Evolutionary conservation across 2,113 vertebrate genomes (phyloP).

Genomic region (Malurus melanocephalus): DNA sequence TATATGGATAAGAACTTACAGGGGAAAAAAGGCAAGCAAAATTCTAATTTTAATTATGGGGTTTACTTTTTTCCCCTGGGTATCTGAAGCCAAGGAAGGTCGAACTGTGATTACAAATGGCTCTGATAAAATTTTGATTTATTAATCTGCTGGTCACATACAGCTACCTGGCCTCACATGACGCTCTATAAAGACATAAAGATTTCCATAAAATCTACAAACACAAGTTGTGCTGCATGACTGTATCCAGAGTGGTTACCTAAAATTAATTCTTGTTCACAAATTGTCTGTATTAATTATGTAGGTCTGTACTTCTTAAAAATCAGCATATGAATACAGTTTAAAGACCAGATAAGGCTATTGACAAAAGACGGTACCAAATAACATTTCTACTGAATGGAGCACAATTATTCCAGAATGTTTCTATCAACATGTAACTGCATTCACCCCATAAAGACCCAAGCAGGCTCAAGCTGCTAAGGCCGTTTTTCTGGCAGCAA

Average conservation of each 20-base stretch:
- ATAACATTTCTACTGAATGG: not conserved
- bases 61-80: not conserved
- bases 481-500: not conserved
- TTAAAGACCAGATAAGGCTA: not conserved
- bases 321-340: not conserved
- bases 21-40: not conserved
- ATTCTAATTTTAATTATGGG: not conserved
- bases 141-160: not conserved
- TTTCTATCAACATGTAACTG: not conserved
- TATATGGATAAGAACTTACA: not conserved
- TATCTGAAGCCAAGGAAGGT: not conserved
- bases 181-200: not conserved
- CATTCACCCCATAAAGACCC: not conserved
- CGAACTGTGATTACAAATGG: not conserved
- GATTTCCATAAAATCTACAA: not conserved
- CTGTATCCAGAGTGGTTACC: not conserved
- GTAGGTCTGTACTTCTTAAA: accelerated
- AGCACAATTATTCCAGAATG: not conserved
- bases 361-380: not conserved
- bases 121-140: not conserved
- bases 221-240: not conserved
- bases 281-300: not conserved
- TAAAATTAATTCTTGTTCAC: not conserved
- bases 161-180: not conserved
- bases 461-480: not conserved